phyloP scores from a whole-genome alignment of 2,113 vertebrate species.

The Barbus barbus region DNA sequence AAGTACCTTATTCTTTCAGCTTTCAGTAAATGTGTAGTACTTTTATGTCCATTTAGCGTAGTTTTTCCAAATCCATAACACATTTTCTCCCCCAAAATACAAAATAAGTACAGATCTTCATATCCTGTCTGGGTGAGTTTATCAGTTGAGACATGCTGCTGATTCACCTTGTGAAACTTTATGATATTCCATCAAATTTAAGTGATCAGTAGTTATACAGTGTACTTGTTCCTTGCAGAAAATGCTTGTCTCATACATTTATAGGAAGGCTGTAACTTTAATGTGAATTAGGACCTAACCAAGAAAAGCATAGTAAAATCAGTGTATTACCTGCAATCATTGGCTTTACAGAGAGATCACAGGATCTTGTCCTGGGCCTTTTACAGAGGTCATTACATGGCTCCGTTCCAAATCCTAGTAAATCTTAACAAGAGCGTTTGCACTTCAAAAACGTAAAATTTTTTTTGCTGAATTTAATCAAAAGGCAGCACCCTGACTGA shows the following conservation, averaged over 20 bases:
- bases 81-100: not conserved
- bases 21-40: not conserved
- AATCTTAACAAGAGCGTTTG: not conserved
- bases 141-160: not conserved
- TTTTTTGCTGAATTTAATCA: not conserved
- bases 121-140: not conserved
- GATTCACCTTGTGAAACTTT: slow-evolving; percentile 40
- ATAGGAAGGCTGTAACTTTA: slow-evolving; percentile 21
- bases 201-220: slow-evolving; percentile 38
- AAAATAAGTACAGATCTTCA: no score
- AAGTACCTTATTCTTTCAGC: no score
- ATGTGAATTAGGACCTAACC: slow-evolving; percentile 22
- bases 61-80: no score
- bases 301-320: not conserved
- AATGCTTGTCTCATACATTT: slow-evolving; percentile 3
- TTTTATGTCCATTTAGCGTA: not conserved
- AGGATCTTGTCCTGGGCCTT: not conserved
- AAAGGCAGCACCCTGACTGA: no score
- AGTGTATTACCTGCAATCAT: not conserved
- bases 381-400: no score
- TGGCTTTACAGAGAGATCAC: not conserved
- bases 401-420: not conserved
- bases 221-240: not conserved
- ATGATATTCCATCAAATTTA: slow-evolving; percentile 51
- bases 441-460: not conserved